These are phyloP conservation scores for Poeciliopsis paucimaculata DNA, from an alignment of 2,797 vertebrate species.

Conservation along the genomic window DNA sequence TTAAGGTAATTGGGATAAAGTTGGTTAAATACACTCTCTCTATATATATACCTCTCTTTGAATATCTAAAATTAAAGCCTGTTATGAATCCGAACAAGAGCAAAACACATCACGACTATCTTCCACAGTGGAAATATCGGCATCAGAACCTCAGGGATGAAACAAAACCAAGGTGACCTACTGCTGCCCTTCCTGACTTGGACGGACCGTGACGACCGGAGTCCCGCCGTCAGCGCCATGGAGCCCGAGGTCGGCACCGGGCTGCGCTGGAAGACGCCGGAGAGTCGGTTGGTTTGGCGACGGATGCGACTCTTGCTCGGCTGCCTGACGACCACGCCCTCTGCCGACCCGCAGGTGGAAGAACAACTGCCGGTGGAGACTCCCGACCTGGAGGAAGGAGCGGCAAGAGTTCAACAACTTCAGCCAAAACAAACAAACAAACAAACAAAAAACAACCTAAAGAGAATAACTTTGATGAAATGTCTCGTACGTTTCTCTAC, in stretches of 20 bases:
- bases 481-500: slow-evolving; percentile 14
- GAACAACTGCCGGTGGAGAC: slow-evolving; percentile 63
- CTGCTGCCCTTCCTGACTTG: slow-evolving; percentile 66
- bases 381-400: slow-evolving; percentile 66
- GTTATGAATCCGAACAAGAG: not conserved
- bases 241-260: slow-evolving; percentile 48
- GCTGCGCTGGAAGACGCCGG: slow-evolving; percentile 79
- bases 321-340: slow-evolving; percentile 64
- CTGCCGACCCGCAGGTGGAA: slow-evolving; percentile 63
- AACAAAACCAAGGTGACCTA: slow-evolving; percentile 42
- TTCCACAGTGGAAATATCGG: not conserved
- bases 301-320: slow-evolving; percentile 78
- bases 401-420: not conserved
- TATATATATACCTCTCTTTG: not conserved
- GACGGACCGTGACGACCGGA: slow-evolving; percentile 55
- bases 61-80: not conserved
- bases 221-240: slow-evolving; percentile 54
- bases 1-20: not conserved
- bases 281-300: slow-evolving; percentile 80
- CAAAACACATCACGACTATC: not conserved
- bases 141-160: slow-evolving; percentile 1
- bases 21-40: not conserved
- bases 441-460: not conserved
- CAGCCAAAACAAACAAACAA: too few species aligned
- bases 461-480: too few species aligned